These are phyloP conservation scores for Premnoplex brunnescens DNA, from an alignment of 2,797 vertebrate genomes.

Conservation along the genomic window DNA sequence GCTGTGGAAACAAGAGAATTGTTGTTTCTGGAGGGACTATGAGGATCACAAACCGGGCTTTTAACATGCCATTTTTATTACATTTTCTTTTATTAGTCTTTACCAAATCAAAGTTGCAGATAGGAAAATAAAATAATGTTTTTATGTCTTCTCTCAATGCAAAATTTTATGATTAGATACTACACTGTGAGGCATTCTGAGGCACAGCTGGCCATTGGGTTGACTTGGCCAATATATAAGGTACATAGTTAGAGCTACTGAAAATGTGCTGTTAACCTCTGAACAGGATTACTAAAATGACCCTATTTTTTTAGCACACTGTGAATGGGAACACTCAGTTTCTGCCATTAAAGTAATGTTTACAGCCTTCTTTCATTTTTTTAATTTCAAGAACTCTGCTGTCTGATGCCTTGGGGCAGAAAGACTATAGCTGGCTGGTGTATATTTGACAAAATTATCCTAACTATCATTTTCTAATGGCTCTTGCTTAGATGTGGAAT, in stretches of 20 bases:
- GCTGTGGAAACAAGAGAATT: constrained; percentile 28
- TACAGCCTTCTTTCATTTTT: not conserved
- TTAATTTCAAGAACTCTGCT: not conserved
- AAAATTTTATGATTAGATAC: constrained; percentile 35
- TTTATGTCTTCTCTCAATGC: constrained; percentile 23
- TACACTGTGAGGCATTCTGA: not conserved
- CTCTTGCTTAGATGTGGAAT: not conserved
- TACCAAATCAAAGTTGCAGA: constrained; percentile 26
- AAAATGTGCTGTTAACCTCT: not conserved
- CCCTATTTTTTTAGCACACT: not conserved
- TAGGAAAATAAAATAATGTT: constrained; percentile 37
- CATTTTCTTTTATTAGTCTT: constrained; percentile 50
- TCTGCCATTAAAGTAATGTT: not conserved
- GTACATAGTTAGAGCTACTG: not conserved
- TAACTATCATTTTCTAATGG: not conserved
- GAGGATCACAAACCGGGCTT: constrained; percentile 51
- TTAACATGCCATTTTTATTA: constrained; percentile 56
- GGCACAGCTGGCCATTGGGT: not conserved
- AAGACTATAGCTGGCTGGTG: not conserved
- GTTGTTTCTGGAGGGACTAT: constrained; percentile 31
- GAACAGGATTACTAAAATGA: not conserved
- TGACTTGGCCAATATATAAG: not conserved
- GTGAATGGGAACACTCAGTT: not conserved
- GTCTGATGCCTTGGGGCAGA: not conserved
- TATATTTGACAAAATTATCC: not conserved